Evolutionary conservation across 2,113 vertebrate species (phyloP).

Genomic region (Siphamia tubifer): DNA sequence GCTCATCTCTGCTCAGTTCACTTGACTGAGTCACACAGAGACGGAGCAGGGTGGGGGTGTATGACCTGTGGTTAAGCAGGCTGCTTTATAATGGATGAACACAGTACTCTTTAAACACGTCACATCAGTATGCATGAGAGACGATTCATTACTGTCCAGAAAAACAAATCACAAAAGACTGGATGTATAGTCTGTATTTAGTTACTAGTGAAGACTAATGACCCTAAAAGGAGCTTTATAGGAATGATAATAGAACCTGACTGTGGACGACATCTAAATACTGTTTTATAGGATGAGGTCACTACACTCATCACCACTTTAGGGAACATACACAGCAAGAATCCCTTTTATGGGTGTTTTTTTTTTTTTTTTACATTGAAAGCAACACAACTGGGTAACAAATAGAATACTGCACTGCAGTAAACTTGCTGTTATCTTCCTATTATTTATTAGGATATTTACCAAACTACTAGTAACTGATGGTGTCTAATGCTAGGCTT

Average conservation of each 20-base stretch:
- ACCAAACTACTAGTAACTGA: too few relatives aligned
- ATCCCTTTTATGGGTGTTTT: not conserved
- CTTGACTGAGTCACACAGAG: constrained; percentile 49
- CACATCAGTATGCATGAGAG: constrained; percentile 32
- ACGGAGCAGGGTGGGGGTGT: constrained; percentile 4
- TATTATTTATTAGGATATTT: too few relatives aligned
- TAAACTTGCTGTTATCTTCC: too few relatives aligned
- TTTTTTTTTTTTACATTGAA: too few relatives aligned
- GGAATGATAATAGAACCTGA: not conserved
- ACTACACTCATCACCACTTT: not conserved
- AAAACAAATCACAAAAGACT: not conserved
- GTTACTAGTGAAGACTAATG: not conserved
- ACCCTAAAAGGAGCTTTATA: not conserved
- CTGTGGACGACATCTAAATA: not conserved
- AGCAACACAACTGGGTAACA: too few relatives aligned
- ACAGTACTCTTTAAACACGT: constrained; percentile 36
- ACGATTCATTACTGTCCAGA: constrained; percentile 4
- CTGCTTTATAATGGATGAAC: constrained; percentile 62
- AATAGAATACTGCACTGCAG: too few relatives aligned
- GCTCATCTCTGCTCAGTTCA: constrained; percentile 56
- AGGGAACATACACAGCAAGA: not conserved
- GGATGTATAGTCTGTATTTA: not conserved
- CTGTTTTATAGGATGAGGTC: not conserved
- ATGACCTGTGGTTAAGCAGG: constrained; percentile 50
- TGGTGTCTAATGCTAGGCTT: too few relatives aligned